Evolutionary conservation across 2,888 invertebrate genomes (phyloP), one percentile per base, ranked within the genome.

Genomic region (Acleris literana): DNA sequence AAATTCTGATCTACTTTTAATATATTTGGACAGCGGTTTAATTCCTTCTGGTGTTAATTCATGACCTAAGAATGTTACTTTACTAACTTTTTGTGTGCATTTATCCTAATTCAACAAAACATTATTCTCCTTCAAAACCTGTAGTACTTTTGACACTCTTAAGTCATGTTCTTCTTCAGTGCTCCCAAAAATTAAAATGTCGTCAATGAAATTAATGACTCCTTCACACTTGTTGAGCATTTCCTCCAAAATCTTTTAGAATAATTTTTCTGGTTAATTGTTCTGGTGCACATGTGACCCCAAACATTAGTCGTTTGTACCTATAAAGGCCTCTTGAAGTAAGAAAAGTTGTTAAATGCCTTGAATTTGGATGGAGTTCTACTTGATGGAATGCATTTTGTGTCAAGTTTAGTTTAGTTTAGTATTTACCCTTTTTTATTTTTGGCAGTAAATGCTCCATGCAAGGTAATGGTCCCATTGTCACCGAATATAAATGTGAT

Each of bases 231-330:
- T 68, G 33, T 81, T 68, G 33, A 82, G 62, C 76, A 81, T 46
- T 57, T 18, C 2, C 46, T 46, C 46, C 17, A 46, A 9, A 9
- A 48, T 18, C 6, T 18, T 18, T 9, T 48, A 18, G 7, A 48
- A 60, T 75, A 79, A 0, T 63, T n/a, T n/a, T n/a, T n/a, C n/a
- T n/a, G n/a, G n/a, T n/a, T n/a, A n/a, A n/a, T n/a, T n/a, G n/a
- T n/a, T 81, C 80, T 51, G 81, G 75, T 46, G 68, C 54, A 54
- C 68, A 59, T 2, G 48, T 17, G 6, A 79, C 75, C 9, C 80
- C 80, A 70, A 82, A 80, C 71, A 81, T 71, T 11, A 79, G 67
- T 46, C 79, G 63, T 64, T 78, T 78, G 53, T 75, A 81, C 55
- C 78, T 64, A 61, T 74, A 79, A 6, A 79, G 78, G 65, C 46